Base-by-base conservation (phyloP, 2,888 invertebrate species). In the Meloe dianella region DNA sequence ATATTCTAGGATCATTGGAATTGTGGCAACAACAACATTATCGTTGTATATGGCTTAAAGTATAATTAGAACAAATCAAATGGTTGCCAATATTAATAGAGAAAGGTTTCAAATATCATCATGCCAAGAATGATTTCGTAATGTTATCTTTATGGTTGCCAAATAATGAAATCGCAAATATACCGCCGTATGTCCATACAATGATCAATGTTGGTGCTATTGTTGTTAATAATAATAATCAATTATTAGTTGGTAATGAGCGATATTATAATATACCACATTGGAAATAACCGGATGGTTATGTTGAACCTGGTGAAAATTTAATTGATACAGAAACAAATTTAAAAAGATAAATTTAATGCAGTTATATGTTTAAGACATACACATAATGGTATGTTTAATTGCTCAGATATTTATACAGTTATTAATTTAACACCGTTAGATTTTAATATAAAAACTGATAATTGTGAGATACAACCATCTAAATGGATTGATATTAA, bases 231-330 rank as follows among this genome's bases (percentile, higher is more conserved):
- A n/a, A n/a, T 82, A 88, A 91, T 9, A 87, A 91, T 64, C 89
- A 95, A 84, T 84, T 97, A 63, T 85, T 97, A 61, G 92, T 93
- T 22, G 92, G 97, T 0, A 87, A 89, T 73, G 96, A 97, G 80
- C 89, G 89, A 77, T 88, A 88, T 77, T 84, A 85, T 66, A 80
- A 85, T 20, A 78, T 80, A 57, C 85, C 87, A 4, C 88, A 89
- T 78, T 97, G 95, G 95, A 97, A 97, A 85, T 85, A 97, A 8
- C 97, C 97, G 17, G 97, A 97, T 62, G 97, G 97, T 61, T 93
- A 93, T 84, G 93, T 94, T 20, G 93, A 96, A 82, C 91, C 91
- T 84, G 91, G 91, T 64, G 97, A 97, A 86, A 90, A 94, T 78
- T 86, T 97, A 54, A 86, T 89, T 66, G 91, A 91, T 75, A 94